Evolutionary conservation across 2,888 invertebrate species (phyloP), one percentile per base, ranked within the genome.

Genomic region (Baccha elongata): DNA sequence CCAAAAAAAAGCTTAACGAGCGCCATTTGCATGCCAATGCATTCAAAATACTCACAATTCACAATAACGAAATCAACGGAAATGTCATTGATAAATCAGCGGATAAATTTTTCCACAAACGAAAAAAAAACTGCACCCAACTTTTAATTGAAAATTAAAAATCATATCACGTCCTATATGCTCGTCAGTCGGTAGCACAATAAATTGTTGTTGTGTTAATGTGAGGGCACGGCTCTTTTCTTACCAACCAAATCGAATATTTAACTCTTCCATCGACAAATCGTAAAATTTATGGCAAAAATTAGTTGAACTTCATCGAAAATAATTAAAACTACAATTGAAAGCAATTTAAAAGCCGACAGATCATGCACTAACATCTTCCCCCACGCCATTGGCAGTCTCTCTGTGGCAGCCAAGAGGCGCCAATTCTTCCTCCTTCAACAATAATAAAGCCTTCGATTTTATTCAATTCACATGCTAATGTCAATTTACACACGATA

Each of bases 21-120:
- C 8, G 15, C 23, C 26, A 81, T 75, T 71, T 75, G 69, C 75
- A 81, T 81, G 52, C 64, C 21, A 65, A 80, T 80, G 67, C 42
- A 69, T 69, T 19, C 21, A 17, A 46, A 15, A 21, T 35, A 19
- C 40, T 42, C 48, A 37, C 53, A 60, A 40, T 37, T 37, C 42
- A 48, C 35, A 71, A 58, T 62, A 21, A 23, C 8, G 6, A 60
- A 60, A 29, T 64, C 69, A 71, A 46, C 50, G 75, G 75, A 81
- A 81, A 75, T 75, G 75, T 75, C 69, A 81, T 71, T 81, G 65
- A 81, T 81, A 81, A 81, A 81, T 75, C 80, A 75, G 35, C 17
- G 55, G 29, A 74, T 74, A 74, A 48, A 80, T 74, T 50, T 58
- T 23, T 23, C 8, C 8, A 13, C 35, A 53, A 17, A 44, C 2